These are phyloP conservation scores for Galleria mellonella DNA, from an alignment of 1,140 invertebrate species.

Conservation along the genomic window DNA sequence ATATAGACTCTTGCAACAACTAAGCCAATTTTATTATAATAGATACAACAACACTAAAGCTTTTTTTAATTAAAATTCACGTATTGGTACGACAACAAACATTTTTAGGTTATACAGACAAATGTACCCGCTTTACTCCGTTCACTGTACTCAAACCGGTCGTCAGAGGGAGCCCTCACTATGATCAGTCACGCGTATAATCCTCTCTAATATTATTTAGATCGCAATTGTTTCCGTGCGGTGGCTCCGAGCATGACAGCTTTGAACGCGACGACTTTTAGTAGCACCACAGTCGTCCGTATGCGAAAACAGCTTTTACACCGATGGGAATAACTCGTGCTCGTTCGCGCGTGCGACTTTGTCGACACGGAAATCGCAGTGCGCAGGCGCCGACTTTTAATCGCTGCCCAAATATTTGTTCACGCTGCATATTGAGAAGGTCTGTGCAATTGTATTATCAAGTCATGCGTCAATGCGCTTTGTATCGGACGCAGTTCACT, in stretches of 20 bases:
- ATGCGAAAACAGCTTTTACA: too few relatives aligned
- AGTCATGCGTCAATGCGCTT: constrained; percentile 8
- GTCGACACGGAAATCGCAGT: constrained; percentile 2
- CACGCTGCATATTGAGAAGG: constrained; percentile 18
- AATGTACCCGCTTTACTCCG: not conserved
- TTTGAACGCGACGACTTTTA: not conserved
- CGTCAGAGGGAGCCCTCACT: constrained; percentile 1
- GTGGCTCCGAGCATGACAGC: not conserved
- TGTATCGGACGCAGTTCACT: not conserved
- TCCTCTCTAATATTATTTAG: constrained; percentile 21
- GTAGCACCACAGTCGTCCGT: too few relatives aligned
- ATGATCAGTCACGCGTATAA: constrained; percentile 14
- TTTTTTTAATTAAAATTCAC: too few relatives aligned
- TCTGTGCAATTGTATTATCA: constrained; percentile 18
- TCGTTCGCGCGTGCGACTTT: constrained; percentile 6
- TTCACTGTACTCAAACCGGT: not conserved
- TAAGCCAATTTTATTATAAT: too few relatives aligned
- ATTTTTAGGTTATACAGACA: too few relatives aligned
- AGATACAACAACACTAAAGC: too few relatives aligned
- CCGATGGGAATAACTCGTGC: not conserved
- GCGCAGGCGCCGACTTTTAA: constrained; percentile 13
- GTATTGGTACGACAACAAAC: too few relatives aligned
- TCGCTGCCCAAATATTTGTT: constrained; percentile 17
- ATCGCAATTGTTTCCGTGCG: constrained; percentile 7
- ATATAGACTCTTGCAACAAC: too few relatives aligned